Base-by-base conservation (phyloP, 1,140 invertebrate genomes). In the Danaus plexippus region DNA sequence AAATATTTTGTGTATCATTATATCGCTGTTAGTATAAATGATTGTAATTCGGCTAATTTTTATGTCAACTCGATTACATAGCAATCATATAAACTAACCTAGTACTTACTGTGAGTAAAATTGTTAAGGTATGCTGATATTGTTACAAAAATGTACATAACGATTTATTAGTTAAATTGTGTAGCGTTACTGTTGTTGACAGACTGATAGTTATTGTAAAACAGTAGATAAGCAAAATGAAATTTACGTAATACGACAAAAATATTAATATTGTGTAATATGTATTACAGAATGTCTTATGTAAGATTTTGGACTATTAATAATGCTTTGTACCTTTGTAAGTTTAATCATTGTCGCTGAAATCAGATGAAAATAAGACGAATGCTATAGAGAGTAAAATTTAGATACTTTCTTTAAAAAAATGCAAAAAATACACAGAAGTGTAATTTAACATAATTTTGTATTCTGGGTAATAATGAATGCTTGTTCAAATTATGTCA, bases 161-260 rank as follows among this genome's bases (percentile, higher is more conserved):
- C 5, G 22, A 32, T 32, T 32, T 32, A 32, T 32, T 32, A 32
- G 22, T 32, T 32, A 67, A 52, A 54, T 41, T 63, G 61, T 50
- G 63, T 67, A 68, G 61, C 11, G 9, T 67, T 70, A 73, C 44
- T 65, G 62, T 73, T 75, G 73, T 75, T 77, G 51, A 73, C 61
- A 75, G 75, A 77, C 75, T 77, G 75, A 77, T 77, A 75, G 71
- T 60, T 54, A 60, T 60, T 59, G 57, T 63, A 63, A 66, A 56
- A 63, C 57, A 61, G 22, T 53, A 51, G 45, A 46, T 60, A 64
- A 51, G 50, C 60, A 55, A n/a, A 44, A 32, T 32, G 2, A 32
- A 32, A 32, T 32, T 32, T 56, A 32, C 12, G 51, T 51, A 59
- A 49, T 52, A 52, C 47, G 43, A 46, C 43, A 52, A 52, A 54